These are phyloP conservation scores for Balanococcus diminutus DNA, from an alignment of 2,888 invertebrate species.

Conservation along the genomic window DNA sequence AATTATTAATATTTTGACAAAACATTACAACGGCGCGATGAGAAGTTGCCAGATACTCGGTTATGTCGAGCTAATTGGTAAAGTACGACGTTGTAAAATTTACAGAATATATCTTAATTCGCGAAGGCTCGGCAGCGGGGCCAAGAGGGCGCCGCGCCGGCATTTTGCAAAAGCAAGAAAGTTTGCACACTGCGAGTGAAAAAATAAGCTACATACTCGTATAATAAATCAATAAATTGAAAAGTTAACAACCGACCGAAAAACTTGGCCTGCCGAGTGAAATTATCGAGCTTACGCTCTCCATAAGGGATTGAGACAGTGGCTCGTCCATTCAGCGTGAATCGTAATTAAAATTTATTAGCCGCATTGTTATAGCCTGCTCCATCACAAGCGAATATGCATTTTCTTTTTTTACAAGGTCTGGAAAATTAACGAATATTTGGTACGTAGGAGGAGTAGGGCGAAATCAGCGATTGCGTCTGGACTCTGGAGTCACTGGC, in stretches of 20 bases:
- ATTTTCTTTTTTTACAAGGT: too few species aligned
- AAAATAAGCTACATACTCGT: background rate
- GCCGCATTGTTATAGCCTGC: background rate
- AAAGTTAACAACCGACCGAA: conserved; percentile 7
- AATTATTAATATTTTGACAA: conserved; percentile 22
- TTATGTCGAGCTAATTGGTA: background rate
- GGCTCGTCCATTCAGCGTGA: background rate
- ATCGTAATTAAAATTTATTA: conserved; percentile 35
- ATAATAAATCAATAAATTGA: conserved; percentile 38
- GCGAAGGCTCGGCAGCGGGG: too few species aligned
- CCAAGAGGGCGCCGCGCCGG: background rate
- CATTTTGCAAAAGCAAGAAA: conserved; percentile 7
- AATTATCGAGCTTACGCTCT: background rate
- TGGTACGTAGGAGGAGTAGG: too few species aligned
- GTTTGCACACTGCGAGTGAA: background rate
- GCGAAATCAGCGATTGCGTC: too few species aligned
- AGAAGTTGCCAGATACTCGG: background rate
- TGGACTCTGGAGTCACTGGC: too few species aligned
- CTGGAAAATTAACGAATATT: too few species aligned
- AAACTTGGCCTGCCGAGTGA: background rate
- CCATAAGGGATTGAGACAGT: conserved; percentile 14
- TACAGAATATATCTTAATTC: conserved; percentile 26
- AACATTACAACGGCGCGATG: background rate
- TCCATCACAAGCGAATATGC: background rate
- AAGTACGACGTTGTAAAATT: conserved; percentile 8